Evolutionary conservation across 2,888 invertebrate species (phyloP).

Genomic region (Aproaerema taeniolella): DNA sequence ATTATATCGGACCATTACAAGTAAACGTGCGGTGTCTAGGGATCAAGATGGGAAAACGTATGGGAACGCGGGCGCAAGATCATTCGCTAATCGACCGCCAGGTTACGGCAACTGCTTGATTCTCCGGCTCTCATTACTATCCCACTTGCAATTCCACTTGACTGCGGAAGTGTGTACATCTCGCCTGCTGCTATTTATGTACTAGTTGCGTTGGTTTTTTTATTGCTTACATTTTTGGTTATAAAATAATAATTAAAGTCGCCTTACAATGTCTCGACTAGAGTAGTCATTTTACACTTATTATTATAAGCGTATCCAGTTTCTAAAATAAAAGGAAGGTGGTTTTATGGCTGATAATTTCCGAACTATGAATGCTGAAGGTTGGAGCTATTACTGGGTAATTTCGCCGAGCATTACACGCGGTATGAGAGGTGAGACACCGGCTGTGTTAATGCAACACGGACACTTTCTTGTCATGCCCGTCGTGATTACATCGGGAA

Average conservation of each 20-base stretch:
- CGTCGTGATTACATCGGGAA: constrained; percentile 42
- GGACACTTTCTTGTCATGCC: constrained; percentile 59
- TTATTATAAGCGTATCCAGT: constrained; percentile 48
- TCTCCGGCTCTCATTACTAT: neutral
- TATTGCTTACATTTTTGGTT: constrained; percentile 12
- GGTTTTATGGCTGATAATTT: constrained; percentile 73
- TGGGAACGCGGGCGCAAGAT: constrained; percentile 45
- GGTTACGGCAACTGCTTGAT: constrained; percentile 20
- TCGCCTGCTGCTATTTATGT: constrained; percentile 6
- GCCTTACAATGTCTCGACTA: constrained; percentile 36
- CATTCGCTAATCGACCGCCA: constrained; percentile 40
- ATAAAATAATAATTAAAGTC: constrained; percentile 17
- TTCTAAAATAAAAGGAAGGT: constrained; percentile 59
- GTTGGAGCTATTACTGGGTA: constrained; percentile 65
- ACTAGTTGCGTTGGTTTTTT: neutral
- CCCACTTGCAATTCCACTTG: neutral
- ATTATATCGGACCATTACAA: constrained; percentile 64
- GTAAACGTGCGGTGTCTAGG: constrained; percentile 59
- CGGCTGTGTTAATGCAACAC: constrained; percentile 54
- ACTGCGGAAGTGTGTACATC: constrained; percentile 7
- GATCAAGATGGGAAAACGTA: constrained; percentile 50
- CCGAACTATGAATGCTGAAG: constrained; percentile 69
- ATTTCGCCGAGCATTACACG: constrained; percentile 63
- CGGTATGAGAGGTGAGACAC: constrained; percentile 54
- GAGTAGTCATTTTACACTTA: constrained; percentile 46